phyloP scores from a whole-genome alignment of 2,797 vertebrate species.

The Neomorphus geoffroyi region DNA sequence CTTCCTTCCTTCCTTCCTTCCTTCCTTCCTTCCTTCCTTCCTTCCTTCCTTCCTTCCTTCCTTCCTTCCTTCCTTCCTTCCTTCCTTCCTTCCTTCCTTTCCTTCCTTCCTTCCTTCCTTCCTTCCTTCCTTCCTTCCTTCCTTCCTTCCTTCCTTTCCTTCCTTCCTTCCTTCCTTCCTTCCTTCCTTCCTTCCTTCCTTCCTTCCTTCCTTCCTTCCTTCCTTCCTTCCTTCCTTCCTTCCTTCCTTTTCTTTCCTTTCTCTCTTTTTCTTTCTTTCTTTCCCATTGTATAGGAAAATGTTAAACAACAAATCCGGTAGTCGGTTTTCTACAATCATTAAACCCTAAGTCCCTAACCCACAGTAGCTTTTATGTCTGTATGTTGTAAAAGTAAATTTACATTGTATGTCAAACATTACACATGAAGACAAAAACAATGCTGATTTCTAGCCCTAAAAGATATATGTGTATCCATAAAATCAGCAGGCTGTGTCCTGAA shows the following conservation, averaged over 20 bases:
- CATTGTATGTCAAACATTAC: constrained; percentile 72
- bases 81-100: too few relatives aligned
- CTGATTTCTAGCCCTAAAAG: constrained; percentile 57
- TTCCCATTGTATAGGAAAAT: background rate
- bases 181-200: too few relatives aligned
- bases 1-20: too few relatives aligned
- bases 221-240: too few relatives aligned
- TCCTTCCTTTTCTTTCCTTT: background rate
- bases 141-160: too few relatives aligned
- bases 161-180: too few relatives aligned
- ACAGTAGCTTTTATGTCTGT: constrained; percentile 69
- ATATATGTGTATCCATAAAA: constrained; percentile 65
- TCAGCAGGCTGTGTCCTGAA: constrained; percentile 63
- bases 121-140: too few relatives aligned
- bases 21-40: too few relatives aligned
- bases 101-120: too few relatives aligned
- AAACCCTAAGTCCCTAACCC: constrained; percentile 52
- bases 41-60: too few relatives aligned
- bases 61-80: too few relatives aligned
- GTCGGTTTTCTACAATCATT: constrained; percentile 60
- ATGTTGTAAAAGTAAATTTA: constrained; percentile 71
- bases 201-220: too few relatives aligned
- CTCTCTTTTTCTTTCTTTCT: background rate
- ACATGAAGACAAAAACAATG: constrained; percentile 63
- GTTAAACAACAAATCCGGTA: constrained; percentile 49